Conservation (phyloP, 2,888 invertebrate species). For the Abrostola triplasia region DNA sequence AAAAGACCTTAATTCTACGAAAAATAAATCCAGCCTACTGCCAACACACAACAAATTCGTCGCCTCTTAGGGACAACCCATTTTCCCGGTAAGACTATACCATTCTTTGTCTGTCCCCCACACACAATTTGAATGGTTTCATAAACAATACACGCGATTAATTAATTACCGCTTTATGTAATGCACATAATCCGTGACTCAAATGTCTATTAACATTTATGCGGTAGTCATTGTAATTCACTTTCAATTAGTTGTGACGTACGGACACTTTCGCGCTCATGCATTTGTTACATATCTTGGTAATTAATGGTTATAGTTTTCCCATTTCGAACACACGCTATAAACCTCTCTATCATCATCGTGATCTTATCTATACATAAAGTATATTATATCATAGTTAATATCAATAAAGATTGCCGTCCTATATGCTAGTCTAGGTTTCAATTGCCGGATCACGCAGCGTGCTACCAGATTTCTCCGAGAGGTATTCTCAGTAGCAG, state of each 20-base stretch:
- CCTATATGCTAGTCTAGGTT: neutral
- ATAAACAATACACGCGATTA: neutral
- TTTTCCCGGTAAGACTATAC: too few relatives aligned
- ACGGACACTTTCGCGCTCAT: constrained; percentile 30
- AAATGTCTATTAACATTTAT: constrained; percentile 13
- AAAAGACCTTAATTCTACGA: too few relatives aligned
- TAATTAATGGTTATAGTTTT: neutral
- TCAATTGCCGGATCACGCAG: neutral
- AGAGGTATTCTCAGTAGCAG: neutral
- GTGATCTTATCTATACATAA: too few relatives aligned
- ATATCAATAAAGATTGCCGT: neutral
- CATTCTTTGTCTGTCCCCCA: too few relatives aligned
- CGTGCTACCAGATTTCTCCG: neutral
- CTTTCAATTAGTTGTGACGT: constrained; percentile 44
- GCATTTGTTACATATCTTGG: constrained; percentile 6
- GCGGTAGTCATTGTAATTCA: constrained; percentile 46
- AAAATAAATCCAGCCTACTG: too few relatives aligned
- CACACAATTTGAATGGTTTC: neutral
- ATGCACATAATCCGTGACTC: constrained; percentile 23
- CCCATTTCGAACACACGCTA: too few relatives aligned
- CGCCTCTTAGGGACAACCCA: too few relatives aligned
- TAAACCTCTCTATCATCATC: too few relatives aligned
- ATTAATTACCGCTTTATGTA: constrained; percentile 31
- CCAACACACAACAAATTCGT: too few relatives aligned
- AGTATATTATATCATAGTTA: neutral